Base-by-base conservation (phyloP, 2,797 vertebrate genomes). In the Gephyroberyx darwinii region DNA sequence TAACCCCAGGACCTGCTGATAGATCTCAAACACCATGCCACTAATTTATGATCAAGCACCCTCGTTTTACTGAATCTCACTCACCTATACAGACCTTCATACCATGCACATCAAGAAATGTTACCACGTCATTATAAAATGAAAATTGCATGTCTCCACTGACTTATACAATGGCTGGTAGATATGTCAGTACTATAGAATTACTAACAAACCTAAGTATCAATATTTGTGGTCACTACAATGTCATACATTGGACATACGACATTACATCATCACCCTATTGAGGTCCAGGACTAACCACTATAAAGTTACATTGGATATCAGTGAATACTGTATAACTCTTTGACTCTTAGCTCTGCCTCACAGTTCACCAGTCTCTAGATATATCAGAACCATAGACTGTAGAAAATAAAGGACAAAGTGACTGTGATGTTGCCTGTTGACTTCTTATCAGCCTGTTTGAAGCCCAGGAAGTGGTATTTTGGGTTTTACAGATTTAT, bases 191-290 rank as follows among this genome's bases (percentile, higher is more conserved):
- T 39, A 50, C 43, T 37, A 17, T 19, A 71, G 45, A 77, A 60
- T 22, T n/a, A 75, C 26, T 67, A 69, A 55, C 22, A 66, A 45
- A 69, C 19, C 13, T 20, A 69, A 60, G 8, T 37, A 58, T 60
- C 26, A 41, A 20, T 55, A 69, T 67, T 61, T 63, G 5, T 43
- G 62, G n/a, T 71, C 31, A 56, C 4, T 65, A 50, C 26, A 20
- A 51, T 62, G 37, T 65, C 57, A 77, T 52, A 60, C 45, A 62
- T 63, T 57, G 16, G 51, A 69, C 39, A 71, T 19, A 17, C 2
- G 39, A 22, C 63, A 79, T 79, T 63, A 64, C 65, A 78, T 75
- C 66, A 35, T 59, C 41, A 48, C 60, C 43, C 35, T 66, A 60
- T 35, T 61, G 1, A 77, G 80, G 58, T 12, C 17, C 3, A 16